Conservation (phyloP, 2,797 vertebrate species). For the Sus cebifrons region DNA sequence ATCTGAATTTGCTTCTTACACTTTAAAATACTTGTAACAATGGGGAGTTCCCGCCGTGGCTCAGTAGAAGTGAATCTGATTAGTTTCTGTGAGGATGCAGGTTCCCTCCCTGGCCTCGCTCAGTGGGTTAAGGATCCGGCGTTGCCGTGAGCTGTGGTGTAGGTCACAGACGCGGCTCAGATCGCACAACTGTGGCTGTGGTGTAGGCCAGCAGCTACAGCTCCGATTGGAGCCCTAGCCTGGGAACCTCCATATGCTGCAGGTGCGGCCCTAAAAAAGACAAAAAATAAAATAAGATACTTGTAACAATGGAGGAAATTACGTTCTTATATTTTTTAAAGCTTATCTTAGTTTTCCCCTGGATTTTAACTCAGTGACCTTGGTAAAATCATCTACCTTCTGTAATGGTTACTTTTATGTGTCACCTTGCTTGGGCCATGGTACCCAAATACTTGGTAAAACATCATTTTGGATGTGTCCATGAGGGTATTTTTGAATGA, state of each 20-base stretch:
- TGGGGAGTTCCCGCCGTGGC: too few species aligned
- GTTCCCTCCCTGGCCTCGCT: too few species aligned
- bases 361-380: not conserved
- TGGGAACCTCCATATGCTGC: too few species aligned
- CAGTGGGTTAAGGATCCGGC: too few species aligned
- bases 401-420: conserved; percentile 18
- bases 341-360: not conserved
- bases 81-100: too few species aligned
- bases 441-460: not conserved
- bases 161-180: too few species aligned
- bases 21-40: conserved; percentile 35
- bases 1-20: not conserved
- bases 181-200: too few species aligned
- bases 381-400: not conserved
- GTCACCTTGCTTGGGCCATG: not conserved
- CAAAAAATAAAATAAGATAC: not conserved
- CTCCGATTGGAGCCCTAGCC: too few species aligned
- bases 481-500: not conserved
- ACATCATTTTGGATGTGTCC: not conserved
- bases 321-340: conserved; percentile 32
- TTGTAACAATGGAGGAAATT: not conserved
- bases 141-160: too few species aligned
- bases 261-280: too few species aligned
- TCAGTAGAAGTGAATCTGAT: too few species aligned
- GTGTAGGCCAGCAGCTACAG: too few species aligned